Evolutionary conservation across 2,113 vertebrate species (phyloP).

Genomic region (Rallus limicola): DNA sequence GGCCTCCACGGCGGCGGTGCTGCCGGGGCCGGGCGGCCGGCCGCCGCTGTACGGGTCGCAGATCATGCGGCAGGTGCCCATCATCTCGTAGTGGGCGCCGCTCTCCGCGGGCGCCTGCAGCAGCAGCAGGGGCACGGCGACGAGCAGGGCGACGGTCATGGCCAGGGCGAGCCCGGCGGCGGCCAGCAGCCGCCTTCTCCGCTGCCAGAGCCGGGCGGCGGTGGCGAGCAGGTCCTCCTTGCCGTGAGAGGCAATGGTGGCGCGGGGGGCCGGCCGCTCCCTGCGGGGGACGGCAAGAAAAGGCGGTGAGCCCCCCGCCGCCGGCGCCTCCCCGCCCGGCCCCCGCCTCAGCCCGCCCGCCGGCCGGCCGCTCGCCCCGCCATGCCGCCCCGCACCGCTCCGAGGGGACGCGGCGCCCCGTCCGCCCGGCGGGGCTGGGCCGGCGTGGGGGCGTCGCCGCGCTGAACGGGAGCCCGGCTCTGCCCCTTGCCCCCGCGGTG

Average conservation of each 20-base stretch:
- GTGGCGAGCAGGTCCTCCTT: conserved; percentile 77
- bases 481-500: neutral
- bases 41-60: conserved; percentile 85
- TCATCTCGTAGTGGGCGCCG: conserved; percentile 88
- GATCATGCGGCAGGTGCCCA: conserved; percentile 92
- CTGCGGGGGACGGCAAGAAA: conserved; percentile 24
- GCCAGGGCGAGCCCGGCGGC: conserved; percentile 76
- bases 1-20: conserved; percentile 80
- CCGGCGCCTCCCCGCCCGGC: neutral
- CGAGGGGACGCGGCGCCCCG: neutral
- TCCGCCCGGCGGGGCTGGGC: neutral
- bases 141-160: conserved; percentile 81
- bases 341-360: neutral
- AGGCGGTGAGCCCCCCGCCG: neutral
- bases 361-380: neutral
- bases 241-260: conserved; percentile 79
- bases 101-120: conserved; percentile 73
- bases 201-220: conserved; percentile 74
- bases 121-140: conserved; percentile 81
- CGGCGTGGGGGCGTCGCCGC: neutral
- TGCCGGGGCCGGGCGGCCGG: conserved; percentile 52
- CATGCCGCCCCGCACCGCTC: neutral
- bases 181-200: conserved; percentile 78
- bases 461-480: neutral
- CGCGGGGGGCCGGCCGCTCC: conserved; percentile 39